Base-by-base conservation (phyloP, 2,113 vertebrate genomes). In the Geococcyx californianus region DNA sequence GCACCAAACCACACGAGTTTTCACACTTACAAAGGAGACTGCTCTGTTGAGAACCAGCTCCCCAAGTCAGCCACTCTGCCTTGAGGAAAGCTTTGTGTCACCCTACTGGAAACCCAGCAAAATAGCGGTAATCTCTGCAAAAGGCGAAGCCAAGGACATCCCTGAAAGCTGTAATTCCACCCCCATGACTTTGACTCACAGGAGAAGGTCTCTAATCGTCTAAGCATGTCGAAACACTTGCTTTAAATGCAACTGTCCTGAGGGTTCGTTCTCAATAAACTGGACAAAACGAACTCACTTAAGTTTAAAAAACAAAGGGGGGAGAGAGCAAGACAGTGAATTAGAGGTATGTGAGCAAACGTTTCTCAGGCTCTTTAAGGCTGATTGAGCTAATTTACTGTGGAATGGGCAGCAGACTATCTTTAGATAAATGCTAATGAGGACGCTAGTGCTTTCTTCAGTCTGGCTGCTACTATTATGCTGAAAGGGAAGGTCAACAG, bases 401-500 rank as follows among this genome's bases (percentile, higher is more conserved):
- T 89, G 96, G 97, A 98, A 97, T 91, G 97, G 97, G 97, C 97
- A 98, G 97, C 96, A 97, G 97, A 97, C 97, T 97, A 98, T 98
- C 97, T 98, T 97, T 97, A 98, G 98, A 98, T 97, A 98, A 98
- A 98, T 98, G 97, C 96, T 98, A 98, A 98, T 98, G 96, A 97
- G 96, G 87, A 96, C 38, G 74, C 95, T 95, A 94, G 97, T 92
- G 95, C 97, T 97, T 97, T 97, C 96, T 96, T 96, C 62, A 77
- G 94, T 97, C 92, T 89, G 96, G 90, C 95, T 96, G 97, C 94
- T 89, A 92, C 96, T 95, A 96, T 96, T 95, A 97, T 83, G 93
- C 97, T 97, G 96, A 97, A 97, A 98, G 95, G 96, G 98, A 98
- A 98, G 98, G 98, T 98, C 98, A 98, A 97, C 98, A 97, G 97